Evolutionary conservation across 92 coral and sea anemone genomes (phyloP), one percentile per base, ranked within the genome.

Genomic region (Scolanthus callimorphus): DNA sequence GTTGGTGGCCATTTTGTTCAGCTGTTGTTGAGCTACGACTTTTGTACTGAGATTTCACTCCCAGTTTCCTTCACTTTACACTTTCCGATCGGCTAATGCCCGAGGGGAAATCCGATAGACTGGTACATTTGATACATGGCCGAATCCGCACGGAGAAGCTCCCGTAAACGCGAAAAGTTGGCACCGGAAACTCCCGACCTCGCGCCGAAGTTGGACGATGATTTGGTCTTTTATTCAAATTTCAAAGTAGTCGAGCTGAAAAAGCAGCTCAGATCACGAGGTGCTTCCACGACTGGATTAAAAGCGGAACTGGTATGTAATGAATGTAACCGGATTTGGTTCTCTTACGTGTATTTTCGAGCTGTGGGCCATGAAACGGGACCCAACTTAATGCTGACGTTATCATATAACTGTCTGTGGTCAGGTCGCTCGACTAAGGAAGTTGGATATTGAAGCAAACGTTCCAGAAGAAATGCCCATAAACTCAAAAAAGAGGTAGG

Each of bases 261-360:
- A 51, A 65, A 78, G 41, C 83, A 83, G 29, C 71, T 91, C 55
- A 91, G 80, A 70, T 28, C 63, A 29, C 81, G 91, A 21, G 85
- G 79, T 38, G 38, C 51, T 30, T 23, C 82, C 3, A 25, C 85
- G 13, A 65, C 70, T 25, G 97, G 97, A 62, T 69, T 88, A 38
- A 88, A 91, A 71, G 80, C 89, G 51, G 96, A 91, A 24, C 71
- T 91, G 81, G 97, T 91, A 88, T 34, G 15, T 34, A 34, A 6
- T 6, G 41, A 15, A 6, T 15, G 15, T 34, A 34, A 6, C 15
- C 15, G n/a, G n/a, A n/a, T n/a, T n/a, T n/a, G n/a, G n/a, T n/a
- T n/a, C n/a, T n/a, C n/a, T n/a, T n/a, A n/a, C n/a, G n/a, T n/a
- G n/a, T n/a, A n/a, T n/a, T n/a, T n/a, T n/a, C n/a, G n/a, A n/a